phyloP scores from a whole-genome alignment of 1,140 invertebrate genomes.

The Musca vetustissima region DNA sequence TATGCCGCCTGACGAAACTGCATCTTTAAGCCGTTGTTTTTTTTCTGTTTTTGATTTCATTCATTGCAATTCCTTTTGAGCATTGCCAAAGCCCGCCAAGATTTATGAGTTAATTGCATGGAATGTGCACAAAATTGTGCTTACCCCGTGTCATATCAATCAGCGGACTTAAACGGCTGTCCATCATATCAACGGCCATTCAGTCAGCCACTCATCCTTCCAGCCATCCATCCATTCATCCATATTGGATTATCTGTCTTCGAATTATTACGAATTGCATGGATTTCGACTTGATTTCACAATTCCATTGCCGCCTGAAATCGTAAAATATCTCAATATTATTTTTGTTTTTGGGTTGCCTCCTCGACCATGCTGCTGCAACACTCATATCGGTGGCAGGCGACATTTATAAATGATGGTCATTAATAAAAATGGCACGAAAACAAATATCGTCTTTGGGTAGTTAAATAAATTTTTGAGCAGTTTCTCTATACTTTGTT shows the following conservation, averaged over 20 bases:
- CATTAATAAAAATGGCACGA: conserved; percentile 15
- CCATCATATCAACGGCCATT: background rate
- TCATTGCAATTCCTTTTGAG: background rate
- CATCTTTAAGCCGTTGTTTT: no score
- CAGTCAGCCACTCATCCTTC: background rate
- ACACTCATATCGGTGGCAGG: conserved; percentile 12
- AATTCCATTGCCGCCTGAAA: background rate
- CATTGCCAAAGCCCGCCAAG: background rate
- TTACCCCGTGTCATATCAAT: conserved; percentile 8
- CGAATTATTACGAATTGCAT: background rate
- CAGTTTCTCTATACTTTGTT: background rate
- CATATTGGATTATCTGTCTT: background rate
- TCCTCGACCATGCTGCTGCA: background rate
- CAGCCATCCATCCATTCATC: background rate
- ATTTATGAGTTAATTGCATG: background rate
- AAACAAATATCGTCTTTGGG: conserved; percentile 8
- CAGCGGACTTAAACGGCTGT: conserved; percentile 11
- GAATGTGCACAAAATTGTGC: background rate
- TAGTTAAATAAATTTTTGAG: background rate
- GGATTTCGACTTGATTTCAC: background rate
- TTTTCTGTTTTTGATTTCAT: no score
- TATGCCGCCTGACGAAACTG: no score
- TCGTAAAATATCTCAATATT: background rate
- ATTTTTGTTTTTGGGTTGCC: background rate
- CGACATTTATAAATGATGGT: conserved; percentile 18